A percentile compares a stretch with the other conserved stretches of the same genome.
phyloP scores from a whole-genome alignment of 2,888 invertebrate genomes.

The Sicus ferrugineus region DNA sequence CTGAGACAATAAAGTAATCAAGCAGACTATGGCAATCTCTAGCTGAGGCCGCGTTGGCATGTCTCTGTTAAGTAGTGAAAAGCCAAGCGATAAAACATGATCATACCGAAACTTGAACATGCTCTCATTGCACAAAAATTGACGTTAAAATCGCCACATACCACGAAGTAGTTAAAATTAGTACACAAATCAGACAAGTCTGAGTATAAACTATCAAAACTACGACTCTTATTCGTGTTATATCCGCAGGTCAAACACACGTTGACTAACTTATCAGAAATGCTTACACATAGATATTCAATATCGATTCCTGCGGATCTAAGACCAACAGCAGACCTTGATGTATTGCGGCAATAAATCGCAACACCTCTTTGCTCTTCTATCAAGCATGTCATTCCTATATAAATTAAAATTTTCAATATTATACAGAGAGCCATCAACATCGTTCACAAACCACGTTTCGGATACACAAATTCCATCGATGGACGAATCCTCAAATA shows the following conservation, averaged over 20 bases:
- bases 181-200: not conserved
- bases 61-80: not conserved
- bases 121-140: conserved; percentile 8
- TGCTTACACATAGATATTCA: not conserved
- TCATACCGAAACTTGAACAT: too few species aligned
- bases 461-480: not conserved
- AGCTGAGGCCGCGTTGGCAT: not conserved
- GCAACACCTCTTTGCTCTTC: not conserved
- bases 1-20: not conserved
- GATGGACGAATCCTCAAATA: not conserved
- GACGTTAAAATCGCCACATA: conserved; percentile 1
- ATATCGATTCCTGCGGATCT: not conserved
- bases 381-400: not conserved
- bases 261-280: not conserved
- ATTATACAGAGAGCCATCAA: not conserved
- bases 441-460: not conserved
- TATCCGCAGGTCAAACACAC: conserved; percentile 6
- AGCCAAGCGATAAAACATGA: not conserved
- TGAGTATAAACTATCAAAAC: not conserved
- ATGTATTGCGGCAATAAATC: not conserved
- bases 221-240: not conserved
- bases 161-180: not conserved
- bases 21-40: not conserved
- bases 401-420: not conserved
- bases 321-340: not conserved